These are phyloP conservation scores for Drosophila trichaetosa DNA, from an alignment of 2,888 invertebrate species.

Conservation along the genomic window DNA sequence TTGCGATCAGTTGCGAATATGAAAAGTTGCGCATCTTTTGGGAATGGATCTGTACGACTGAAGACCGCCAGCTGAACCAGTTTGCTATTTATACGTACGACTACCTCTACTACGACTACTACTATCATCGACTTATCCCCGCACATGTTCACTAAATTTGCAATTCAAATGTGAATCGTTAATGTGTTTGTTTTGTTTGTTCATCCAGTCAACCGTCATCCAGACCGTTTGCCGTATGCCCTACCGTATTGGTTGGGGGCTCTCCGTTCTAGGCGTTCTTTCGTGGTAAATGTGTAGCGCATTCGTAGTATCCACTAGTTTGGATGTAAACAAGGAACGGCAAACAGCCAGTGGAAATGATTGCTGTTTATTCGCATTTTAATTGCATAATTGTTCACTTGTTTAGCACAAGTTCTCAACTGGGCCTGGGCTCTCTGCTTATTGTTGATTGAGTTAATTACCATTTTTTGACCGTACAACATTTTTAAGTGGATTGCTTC, in stretches of 20 bases:
- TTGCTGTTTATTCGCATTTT: constrained; percentile 28
- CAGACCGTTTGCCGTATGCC: constrained; percentile 1
- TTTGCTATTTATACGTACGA: constrained; percentile 69
- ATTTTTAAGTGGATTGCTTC: background rate
- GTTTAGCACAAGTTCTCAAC: constrained; percentile 34
- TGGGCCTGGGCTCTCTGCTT: background rate
- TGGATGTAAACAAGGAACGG: too few relatives aligned
- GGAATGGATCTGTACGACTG: constrained; percentile 33
- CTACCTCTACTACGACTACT: constrained; percentile 1
- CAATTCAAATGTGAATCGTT: constrained; percentile 17
- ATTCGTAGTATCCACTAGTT: background rate
- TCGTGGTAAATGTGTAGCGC: constrained; percentile 1
- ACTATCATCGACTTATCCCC: background rate
- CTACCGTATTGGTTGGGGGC: background rate
- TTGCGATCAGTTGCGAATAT: constrained; percentile 4
- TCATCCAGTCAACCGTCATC: background rate
- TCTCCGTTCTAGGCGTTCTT: background rate
- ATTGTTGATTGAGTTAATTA: constrained; percentile 49
- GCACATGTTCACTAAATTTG: constrained; percentile 20
- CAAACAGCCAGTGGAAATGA: background rate
- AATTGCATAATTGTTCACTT: constrained; percentile 65
- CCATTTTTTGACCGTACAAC: constrained; percentile 2
- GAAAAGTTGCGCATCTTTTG: constrained; percentile 49
- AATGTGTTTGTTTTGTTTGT: background rate
- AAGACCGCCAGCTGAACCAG: constrained; percentile 44